A percentile compares a stretch with the other conserved stretches of the same genome.
These are phyloP conservation scores for Himantopus leucocephalus DNA, from an alignment of 2,113 vertebrate genomes.

Conservation along the genomic window DNA sequence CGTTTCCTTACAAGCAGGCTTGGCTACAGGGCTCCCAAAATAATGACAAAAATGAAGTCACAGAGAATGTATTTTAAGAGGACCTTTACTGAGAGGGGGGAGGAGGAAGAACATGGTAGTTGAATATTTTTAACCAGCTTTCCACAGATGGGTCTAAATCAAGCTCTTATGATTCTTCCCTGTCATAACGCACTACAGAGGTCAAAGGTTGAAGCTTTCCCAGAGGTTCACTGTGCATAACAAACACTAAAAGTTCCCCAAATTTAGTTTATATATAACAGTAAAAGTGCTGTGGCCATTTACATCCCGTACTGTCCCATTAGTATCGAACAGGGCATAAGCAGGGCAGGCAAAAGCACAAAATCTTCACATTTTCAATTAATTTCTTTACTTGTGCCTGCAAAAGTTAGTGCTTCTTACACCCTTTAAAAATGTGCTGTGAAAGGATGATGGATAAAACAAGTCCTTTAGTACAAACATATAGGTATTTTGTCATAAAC, in stretches of 20 bases:
- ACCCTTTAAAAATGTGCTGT: background rate
- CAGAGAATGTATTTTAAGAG: conserved; percentile 23
- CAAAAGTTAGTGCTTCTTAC: background rate
- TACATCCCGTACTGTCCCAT: background rate
- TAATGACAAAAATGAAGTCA: conserved; percentile 23
- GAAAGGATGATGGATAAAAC: background rate
- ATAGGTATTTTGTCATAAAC: background rate
- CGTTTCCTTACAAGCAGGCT: conserved; percentile 24
- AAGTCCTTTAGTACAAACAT: background rate
- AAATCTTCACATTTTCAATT: background rate
- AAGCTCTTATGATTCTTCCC: conserved; percentile 63
- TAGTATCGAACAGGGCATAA: background rate
- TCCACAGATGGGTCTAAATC: conserved; percentile 67
- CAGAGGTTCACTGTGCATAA: conserved; percentile 69
- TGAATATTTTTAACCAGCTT: conserved; percentile 58
- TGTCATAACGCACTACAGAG: conserved; percentile 59
- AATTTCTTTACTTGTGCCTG: background rate
- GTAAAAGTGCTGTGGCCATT: conserved; percentile 4
- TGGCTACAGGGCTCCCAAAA: conserved; percentile 2
- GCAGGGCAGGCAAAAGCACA: background rate
- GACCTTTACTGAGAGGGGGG: background rate
- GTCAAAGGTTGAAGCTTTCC: conserved; percentile 78
- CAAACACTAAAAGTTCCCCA: conserved; percentile 62
- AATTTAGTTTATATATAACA: conserved; percentile 51
- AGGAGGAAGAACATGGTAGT: background rate